Evolutionary conservation across 2,113 vertebrate genomes (phyloP).

Genomic region (Apistogramma diplotaenia): DNA sequence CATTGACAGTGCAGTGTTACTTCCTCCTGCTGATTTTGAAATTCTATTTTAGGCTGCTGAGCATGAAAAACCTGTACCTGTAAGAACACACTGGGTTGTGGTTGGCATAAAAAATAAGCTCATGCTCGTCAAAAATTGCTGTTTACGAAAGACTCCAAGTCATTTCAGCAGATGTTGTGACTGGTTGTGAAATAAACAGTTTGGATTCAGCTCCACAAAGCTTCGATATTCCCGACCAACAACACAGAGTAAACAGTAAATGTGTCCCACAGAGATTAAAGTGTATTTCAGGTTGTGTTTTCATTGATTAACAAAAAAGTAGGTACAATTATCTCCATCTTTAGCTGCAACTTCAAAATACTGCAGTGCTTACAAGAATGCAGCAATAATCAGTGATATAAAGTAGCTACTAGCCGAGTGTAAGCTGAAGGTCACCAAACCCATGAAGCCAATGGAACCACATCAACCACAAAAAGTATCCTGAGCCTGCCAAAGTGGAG

Average conservation of each 20-base stretch:
- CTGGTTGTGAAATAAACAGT: background rate
- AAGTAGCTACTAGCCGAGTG: background rate
- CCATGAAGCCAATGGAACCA: too few relatives aligned
- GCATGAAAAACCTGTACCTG: background rate
- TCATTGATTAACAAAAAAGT: background rate
- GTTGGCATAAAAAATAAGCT: background rate
- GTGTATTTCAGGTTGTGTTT: background rate
- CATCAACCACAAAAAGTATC: too few relatives aligned
- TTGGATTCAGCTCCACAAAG: background rate
- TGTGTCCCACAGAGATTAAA: background rate
- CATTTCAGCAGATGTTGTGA: background rate
- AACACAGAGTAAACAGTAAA: background rate
- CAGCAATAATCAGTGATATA: background rate
- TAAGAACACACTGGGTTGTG: background rate
- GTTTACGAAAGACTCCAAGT: background rate
- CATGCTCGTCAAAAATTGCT: fast-evolving
- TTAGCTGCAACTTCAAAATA: background rate
- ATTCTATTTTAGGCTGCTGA: background rate
- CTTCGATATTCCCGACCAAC: background rate
- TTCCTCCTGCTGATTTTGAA: background rate
- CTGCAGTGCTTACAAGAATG: background rate
- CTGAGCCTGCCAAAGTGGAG: too few relatives aligned
- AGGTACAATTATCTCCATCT: background rate
- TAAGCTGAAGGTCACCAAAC: too few relatives aligned
- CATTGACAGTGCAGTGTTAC: background rate